Percentiles rank a stretch among this genome's conserved stretches.
phyloP scores from a whole-genome alignment of 2,797 vertebrate genomes.

The Chaunax sp. region DNA sequence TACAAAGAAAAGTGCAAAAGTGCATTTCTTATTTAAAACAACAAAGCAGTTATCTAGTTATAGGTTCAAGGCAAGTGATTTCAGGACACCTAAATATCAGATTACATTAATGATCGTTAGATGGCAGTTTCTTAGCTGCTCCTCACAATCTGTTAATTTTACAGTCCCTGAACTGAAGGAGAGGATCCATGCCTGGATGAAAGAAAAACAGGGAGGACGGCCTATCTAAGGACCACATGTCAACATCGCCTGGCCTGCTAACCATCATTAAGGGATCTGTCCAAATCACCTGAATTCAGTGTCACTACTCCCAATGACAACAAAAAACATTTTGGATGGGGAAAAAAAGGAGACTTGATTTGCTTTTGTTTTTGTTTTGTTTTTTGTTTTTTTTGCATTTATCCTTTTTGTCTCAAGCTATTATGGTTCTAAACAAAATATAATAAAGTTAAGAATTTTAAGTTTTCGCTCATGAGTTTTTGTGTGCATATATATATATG shows the following conservation, averaged over 20 bases:
- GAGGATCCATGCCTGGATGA: conserved; percentile 97
- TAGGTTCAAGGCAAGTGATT: not conserved
- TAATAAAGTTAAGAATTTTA: conserved; percentile 89
- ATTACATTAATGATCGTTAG: not conserved
- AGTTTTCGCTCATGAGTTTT: conserved; percentile 82
- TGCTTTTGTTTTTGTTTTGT: conserved; percentile 47
- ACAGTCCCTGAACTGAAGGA: conserved; percentile 98
- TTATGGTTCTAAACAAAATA: conserved; percentile 82
- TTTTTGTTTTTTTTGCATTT: conserved; percentile 68
- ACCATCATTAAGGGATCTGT: conserved; percentile 74
- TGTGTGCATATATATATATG: conserved; percentile 75
- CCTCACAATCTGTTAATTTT: conserved; percentile 28
- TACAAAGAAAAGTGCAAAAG: not conserved
- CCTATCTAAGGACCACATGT: conserved; percentile 68
- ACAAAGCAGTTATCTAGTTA: not conserved
- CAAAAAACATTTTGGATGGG: conserved; percentile 55
- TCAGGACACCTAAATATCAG: not conserved
- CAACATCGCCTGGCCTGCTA: conserved; percentile 43
- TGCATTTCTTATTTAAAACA: not conserved
- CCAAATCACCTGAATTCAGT: conserved; percentile 74
- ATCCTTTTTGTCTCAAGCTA: conserved; percentile 77
- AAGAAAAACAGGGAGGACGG: conserved; percentile 90
- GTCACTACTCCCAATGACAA: conserved; percentile 68
- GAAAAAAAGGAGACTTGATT: conserved; percentile 68
- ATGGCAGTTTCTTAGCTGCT: conserved; percentile 1